Base-by-base conservation (phyloP, 2,113 vertebrate genomes). In the Eurypyga helias region DNA sequence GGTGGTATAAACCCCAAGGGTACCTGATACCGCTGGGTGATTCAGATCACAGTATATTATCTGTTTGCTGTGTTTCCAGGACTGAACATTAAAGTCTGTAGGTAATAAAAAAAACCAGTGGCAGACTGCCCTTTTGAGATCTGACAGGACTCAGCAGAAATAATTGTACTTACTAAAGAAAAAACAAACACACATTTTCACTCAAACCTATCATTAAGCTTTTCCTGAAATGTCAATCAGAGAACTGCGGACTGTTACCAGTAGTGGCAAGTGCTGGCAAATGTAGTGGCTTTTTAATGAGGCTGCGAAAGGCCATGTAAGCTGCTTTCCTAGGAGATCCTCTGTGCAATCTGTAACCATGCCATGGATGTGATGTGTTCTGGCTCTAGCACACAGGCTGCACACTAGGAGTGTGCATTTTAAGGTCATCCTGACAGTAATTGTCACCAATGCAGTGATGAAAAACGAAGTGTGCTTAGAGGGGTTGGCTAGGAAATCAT, bases 101-200 rank as follows among this genome's bases (percentile, higher is more conserved):
- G 60, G 79, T 65, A 81, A 51, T 65, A 85, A 90, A 67, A 77
- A 78, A 65, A 19, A 10, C 34, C 31, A 26, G 24, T 66, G 51
- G 18, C 69, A 82, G 61, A 45, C 23, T 73, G 70, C 29, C n/a
- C 36, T 55, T 64, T 38, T 66, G 81, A 38, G 36, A 49, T 64
- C 36, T 49, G 29, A 21, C n/a, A 87, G 57, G 23, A 93, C 34
- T 72, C 70, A 82, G 77, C 48, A 91, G 78, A 91, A 94, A 84
- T 67, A 4, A 41, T 36, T 93, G 5, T 57, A 36, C 52, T 77
- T 80, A 79, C 54, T 73, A 41, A 79, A 72, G 11, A 10, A 83
- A 73, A 82, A 17, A 38, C 12, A 60, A 62, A 54, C 18, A 52
- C 20, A 46, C 2, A 8, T 57, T 85, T 85, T 69, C 11, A 3